phyloP scores from a whole-genome alignment of 2,888 invertebrate genomes.

The Amblyjoppa proteus region DNA sequence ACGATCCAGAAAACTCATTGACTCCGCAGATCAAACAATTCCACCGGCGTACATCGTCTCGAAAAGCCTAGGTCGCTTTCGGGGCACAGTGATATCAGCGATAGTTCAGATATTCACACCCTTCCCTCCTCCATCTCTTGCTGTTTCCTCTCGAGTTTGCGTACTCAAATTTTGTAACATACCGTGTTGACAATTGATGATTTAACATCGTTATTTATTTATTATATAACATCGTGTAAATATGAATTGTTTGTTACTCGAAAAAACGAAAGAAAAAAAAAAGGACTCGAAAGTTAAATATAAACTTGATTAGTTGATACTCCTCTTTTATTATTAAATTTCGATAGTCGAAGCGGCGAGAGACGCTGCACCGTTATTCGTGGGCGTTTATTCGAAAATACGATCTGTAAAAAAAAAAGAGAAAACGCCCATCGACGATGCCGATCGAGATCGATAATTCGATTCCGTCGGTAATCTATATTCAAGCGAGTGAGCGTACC shows the following conservation, averaged over 20 bases:
- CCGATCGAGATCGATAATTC: constrained; percentile 18
- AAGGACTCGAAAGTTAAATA: constrained; percentile 6
- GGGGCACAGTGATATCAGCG: constrained; percentile 27
- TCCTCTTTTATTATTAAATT: not conserved
- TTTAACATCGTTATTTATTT: constrained; percentile 42
- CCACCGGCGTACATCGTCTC: constrained; percentile 47
- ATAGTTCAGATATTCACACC: constrained; percentile 11
- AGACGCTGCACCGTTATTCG: not conserved
- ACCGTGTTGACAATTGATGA: constrained; percentile 7
- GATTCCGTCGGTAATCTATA: constrained; percentile 1
- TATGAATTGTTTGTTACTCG: constrained; percentile 57
- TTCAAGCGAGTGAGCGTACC: not conserved
- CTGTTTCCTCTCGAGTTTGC: constrained; percentile 17
- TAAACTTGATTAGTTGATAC: constrained; percentile 12
- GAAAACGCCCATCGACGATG: not conserved
- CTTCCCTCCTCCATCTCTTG: not conserved
- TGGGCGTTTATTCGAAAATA: not conserved
- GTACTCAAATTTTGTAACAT: constrained; percentile 52
- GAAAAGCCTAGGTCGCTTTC: not conserved
- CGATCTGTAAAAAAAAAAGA: not conserved
- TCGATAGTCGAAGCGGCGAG: too few relatives aligned
- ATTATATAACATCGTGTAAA: constrained; percentile 51
- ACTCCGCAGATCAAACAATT: constrained; percentile 34
- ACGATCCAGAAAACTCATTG: not conserved
- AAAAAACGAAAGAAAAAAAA: not conserved